phyloP scores from a whole-genome alignment of 2,888 invertebrate species.

The Zeuzera pyrina region DNA sequence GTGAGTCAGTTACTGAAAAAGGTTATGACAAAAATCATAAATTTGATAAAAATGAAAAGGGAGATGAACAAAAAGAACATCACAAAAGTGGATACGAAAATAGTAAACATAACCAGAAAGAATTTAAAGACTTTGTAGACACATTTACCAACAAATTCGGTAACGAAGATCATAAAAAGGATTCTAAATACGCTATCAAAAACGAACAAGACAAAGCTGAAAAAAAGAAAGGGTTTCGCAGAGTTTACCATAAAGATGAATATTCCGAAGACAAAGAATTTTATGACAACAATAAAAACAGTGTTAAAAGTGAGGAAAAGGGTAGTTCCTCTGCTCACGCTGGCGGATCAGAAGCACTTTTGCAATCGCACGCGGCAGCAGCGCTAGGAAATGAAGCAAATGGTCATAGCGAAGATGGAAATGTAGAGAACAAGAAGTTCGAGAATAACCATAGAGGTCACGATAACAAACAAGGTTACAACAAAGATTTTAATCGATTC shows the following conservation, averaged over 20 bases:
- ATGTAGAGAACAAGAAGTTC: conserved; percentile 21
- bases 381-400: conserved; percentile 25
- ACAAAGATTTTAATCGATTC: conserved; percentile 30
- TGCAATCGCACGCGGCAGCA: conserved; percentile 34
- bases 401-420: conserved; percentile 24
- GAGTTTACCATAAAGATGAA: conserved; percentile 57
- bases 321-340: conserved; percentile 28
- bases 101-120: conserved; percentile 26
- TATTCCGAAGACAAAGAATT: conserved; percentile 57
- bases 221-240: conserved; percentile 46
- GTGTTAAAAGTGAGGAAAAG: conserved; percentile 31
- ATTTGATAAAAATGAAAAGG: conserved; percentile 27
- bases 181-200: conserved; percentile 30
- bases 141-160: conserved; percentile 50
- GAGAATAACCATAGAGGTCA: conserved; percentile 26
- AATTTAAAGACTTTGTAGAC: conserved; percentile 46
- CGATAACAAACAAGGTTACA: conserved; percentile 19
- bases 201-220: conserved; percentile 43
- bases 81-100: conserved; percentile 24
- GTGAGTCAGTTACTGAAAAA: conserved; percentile 23
- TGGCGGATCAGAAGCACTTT: conserved; percentile 36
- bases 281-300: conserved; percentile 45
- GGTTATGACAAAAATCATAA: conserved; percentile 20
- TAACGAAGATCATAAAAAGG: conserved; percentile 33
- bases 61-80: conserved; percentile 22